Evolutionary conservation across 2,113 vertebrate genomes (phyloP).

Genomic region (Apeltes quadracus): DNA sequence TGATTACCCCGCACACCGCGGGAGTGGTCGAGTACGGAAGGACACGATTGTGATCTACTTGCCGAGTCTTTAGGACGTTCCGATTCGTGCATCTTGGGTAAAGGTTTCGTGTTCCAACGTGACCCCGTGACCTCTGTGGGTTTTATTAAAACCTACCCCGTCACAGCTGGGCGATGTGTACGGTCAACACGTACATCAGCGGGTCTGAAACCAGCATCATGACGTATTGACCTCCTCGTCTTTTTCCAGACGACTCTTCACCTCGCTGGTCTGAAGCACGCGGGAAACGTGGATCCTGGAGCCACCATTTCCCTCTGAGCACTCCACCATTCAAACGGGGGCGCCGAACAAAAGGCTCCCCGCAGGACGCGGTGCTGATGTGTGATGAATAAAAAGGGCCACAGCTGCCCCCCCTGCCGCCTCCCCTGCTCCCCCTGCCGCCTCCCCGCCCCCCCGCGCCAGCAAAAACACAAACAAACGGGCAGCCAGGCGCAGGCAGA

Average conservation of each 20-base stretch:
- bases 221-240: too few species aligned
- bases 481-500: too few species aligned
- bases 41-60: conserved; percentile 61
- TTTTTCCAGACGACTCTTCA: too few species aligned
- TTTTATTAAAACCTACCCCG: conserved; percentile 29
- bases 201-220: too few species aligned
- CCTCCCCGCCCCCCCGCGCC: too few species aligned
- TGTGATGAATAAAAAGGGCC: conserved; percentile 73
- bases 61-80: conserved; percentile 16
- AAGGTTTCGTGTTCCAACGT: conserved; percentile 25
- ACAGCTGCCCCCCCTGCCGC: conserved; percentile 55
- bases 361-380: conserved; percentile 61
- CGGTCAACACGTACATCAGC: too few species aligned
- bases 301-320: too few species aligned
- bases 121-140: conserved; percentile 24
- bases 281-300: too few species aligned
- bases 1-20: conserved; percentile 76
- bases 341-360: conserved; percentile 70
- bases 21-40: conserved; percentile 73
- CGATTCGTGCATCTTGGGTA: conserved; percentile 34
- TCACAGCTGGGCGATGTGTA: too few species aligned
- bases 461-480: too few species aligned
- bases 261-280: too few species aligned
- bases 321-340: conserved; percentile 62
- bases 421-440: too few species aligned